Evolutionary conservation across 2,113 vertebrate species (phyloP), one percentile per base, ranked within the genome.

Genomic region (Vulpes vulpes): DNA sequence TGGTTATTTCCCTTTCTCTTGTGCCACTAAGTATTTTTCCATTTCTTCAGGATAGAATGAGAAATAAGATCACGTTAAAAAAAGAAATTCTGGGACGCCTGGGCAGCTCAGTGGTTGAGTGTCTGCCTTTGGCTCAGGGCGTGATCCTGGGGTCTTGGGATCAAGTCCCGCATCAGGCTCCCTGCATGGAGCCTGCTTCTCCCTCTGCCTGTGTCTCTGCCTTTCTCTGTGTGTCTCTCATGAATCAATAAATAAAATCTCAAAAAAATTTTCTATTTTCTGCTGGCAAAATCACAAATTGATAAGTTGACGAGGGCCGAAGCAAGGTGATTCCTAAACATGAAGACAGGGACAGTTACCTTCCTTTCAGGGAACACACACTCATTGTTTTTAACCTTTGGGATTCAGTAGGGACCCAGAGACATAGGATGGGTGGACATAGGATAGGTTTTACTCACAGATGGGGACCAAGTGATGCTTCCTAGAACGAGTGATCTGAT

Each of bases 261-360:
- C 43, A 43, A 43, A 43, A 43, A 43, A 7, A 1, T 8, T 43
- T 43, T 43, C 43, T 43, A 43, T 43, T 43, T 79, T 79, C 55
- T 64, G 51, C 38, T 74, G 73, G 53, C 35, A 78, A 62, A 79
- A 32, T 57, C 65, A 86, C n/a, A 93, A n/a, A 62, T 0, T 67
- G 76, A 60, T n/a, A 60, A 57, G 59, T 62, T 1, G 3, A 71
- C 15, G 38, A 74, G 15, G 8, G 15, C 30, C 74, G 51, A 35
- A 83, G 67, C 55, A 92, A 94, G 20, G 2, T 69, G 74, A 76
- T 59, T 89, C 65, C n/a, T 82, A 83, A 91, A 84, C 35, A 73
- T 32, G n/a, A 89, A 85, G 83, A 55, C 17, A 17, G 4, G 11
- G 17, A 22, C 16, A 60, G 9, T 1, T 1, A 20, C 25, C 32